Percentiles rank a stretch among this genome's conserved stretches.
Evolutionary conservation across 1,140 invertebrate genomes (phyloP).

Genomic region (Zaprionus inermis): DNA sequence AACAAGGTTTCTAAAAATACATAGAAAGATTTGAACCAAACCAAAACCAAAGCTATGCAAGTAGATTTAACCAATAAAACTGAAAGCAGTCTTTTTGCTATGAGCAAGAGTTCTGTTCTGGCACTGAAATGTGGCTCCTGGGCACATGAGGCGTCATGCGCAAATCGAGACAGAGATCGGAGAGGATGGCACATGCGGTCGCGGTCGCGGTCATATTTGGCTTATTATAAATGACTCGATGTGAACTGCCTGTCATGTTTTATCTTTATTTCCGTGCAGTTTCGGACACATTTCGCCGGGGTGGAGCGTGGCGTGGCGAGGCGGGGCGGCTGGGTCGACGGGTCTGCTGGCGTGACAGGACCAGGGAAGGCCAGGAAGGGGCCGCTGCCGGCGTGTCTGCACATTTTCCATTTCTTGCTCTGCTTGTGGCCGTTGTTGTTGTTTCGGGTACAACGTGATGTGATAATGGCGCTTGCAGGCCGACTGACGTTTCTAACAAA

Average conservation of each 20-base stretch:
- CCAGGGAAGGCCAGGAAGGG: neutral
- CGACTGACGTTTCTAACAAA: constrained; percentile 81
- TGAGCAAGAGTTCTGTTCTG: neutral
- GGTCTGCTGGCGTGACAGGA: neutral
- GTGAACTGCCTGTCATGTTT: constrained; percentile 81
- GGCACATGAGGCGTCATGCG: neutral
- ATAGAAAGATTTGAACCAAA: neutral
- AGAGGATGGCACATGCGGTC: constrained; percentile 54
- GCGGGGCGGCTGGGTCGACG: neutral
- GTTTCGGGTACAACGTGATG: constrained; percentile 55
- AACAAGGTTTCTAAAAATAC: neutral
- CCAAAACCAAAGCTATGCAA: no score
- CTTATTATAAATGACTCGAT: constrained; percentile 79
- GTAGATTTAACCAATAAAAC: neutral
- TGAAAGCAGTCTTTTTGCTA: neutral
- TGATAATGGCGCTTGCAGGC: constrained; percentile 80
- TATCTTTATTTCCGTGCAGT: constrained; percentile 81
- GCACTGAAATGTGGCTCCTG: neutral
- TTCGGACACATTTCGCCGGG: constrained; percentile 44
- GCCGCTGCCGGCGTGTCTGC: constrained; percentile 64
- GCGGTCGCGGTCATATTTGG: constrained; percentile 73
- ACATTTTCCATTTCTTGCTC: constrained; percentile 70
- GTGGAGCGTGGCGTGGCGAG: neutral
- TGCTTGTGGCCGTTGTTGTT: neutral
- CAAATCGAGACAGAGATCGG: neutral